Percentiles rank a stretch among this genome's conserved stretches.
These are phyloP conservation scores for Staurois parvus DNA, from an alignment of 2,797 vertebrate genomes.

Conservation along the genomic window DNA sequence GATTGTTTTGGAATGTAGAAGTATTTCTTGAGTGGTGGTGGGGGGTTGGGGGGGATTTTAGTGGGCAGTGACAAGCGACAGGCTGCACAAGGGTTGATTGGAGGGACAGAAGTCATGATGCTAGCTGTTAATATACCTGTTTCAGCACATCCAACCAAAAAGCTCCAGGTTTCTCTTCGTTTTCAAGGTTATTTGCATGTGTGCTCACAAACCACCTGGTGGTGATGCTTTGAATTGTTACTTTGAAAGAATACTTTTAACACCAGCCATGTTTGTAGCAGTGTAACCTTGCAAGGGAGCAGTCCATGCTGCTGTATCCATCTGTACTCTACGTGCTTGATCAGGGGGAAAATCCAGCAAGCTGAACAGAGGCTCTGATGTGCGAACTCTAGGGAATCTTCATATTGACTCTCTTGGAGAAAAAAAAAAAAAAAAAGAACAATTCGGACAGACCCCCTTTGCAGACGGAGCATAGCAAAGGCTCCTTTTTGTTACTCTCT, in stretches of 20 bases:
- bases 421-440: constrained; percentile 71
- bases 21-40: constrained; percentile 1
- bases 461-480: constrained; percentile 90
- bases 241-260: constrained; percentile 97
- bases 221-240: constrained; percentile 95
- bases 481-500: constrained; percentile 83
- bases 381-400: constrained; percentile 97
- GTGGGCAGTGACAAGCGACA: constrained; percentile 39
- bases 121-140: constrained; percentile 49
- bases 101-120: constrained; percentile 20
- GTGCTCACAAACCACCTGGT: constrained; percentile 97
- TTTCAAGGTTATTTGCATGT: constrained; percentile 81
- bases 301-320: constrained; percentile 83
- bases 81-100: constrained; percentile 22
- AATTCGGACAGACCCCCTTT: constrained; percentile 88
- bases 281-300: constrained; percentile 98
- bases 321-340: constrained; percentile 94
- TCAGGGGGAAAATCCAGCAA: constrained; percentile 94
- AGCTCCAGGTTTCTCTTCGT: constrained; percentile 36
- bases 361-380: constrained; percentile 95
- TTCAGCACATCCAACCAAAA: constrained; percentile 56
- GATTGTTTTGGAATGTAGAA: constrained; percentile 13
- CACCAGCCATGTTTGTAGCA: constrained; percentile 99
- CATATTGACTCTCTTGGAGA: constrained; percentile 91
- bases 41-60: neutral